Base-by-base conservation (phyloP, 2,797 vertebrate genomes). In the Crenuchus spilurus region DNA sequence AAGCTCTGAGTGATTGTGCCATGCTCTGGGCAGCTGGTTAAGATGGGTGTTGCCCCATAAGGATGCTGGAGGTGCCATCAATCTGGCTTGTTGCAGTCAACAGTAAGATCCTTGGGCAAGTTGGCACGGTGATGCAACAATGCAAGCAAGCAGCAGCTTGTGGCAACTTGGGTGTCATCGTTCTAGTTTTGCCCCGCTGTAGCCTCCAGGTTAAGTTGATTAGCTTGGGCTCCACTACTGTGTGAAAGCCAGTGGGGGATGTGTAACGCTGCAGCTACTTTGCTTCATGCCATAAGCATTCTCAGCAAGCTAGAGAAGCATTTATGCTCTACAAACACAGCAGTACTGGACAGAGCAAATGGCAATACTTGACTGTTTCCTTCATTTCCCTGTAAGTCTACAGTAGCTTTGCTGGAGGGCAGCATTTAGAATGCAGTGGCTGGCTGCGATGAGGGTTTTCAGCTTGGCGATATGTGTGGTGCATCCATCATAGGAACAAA, bases 141-240 rank as follows among this genome's bases (percentile, higher is more conserved):
- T 26, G 0, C 71, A 60, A 22, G 18, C n/a, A 11, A 55, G 28
- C 26, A 44, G 39, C 18, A 65, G 61, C 28, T 28, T 39, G 51
- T 28, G 14, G 71, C 61, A 65, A 35, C 37, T 65, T 54, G 70
- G 37, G 33, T 31, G 54, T 57, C 54, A 33, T 33, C 6, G 54
- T 48, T 55, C 51, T 18, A 33, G n/a, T 33, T 64, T 52, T 31
- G 24, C 44, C 63, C 31, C 24, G 42, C 62, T 65, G 30, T 49
- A 30, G 31, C 30, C 55, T 60, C 54, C 24, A 48, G 72, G 42
- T 48, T 14, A 18, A 37, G 52, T 24, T 39, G 42, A 48, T 58
- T 58, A 48, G 62, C 51, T 60, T 13, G 41, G 20, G 39, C 52
- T 60, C 24, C n/a, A 60, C 63, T 22, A 16, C 63, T 67, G 72